phyloP scores from a whole-genome alignment of 1,140 invertebrate species.

The Hycleus phaleratus region DNA sequence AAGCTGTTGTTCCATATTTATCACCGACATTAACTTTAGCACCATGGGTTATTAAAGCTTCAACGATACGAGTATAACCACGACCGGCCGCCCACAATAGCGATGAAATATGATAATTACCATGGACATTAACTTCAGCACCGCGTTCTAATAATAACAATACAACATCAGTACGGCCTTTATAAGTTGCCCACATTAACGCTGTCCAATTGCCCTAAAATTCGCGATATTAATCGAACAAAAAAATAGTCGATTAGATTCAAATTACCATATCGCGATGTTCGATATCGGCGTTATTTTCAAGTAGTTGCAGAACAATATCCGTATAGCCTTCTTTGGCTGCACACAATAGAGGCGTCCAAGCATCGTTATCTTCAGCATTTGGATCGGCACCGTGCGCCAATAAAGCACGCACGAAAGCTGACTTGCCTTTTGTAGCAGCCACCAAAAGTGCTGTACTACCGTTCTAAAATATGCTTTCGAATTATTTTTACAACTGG shows the following conservation, averaged over 20 bases:
- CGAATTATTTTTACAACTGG: not conserved
- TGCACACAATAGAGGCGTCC: slow-evolving; percentile 85
- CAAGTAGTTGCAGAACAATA: slow-evolving; percentile 74
- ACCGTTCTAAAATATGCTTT: slow-evolving; percentile 60
- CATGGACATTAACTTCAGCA: slow-evolving; percentile 92
- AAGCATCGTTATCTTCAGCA: slow-evolving; percentile 88
- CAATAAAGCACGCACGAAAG: slow-evolving; percentile 75
- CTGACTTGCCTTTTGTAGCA: slow-evolving; percentile 67
- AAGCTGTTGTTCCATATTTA: slow-evolving; percentile 93
- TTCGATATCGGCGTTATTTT: slow-evolving; percentile 81
- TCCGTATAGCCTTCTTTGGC: slow-evolving; percentile 82
- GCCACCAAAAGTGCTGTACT: slow-evolving; percentile 87
- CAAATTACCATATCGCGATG: slow-evolving; percentile 78
- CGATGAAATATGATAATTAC: slow-evolving; percentile 91
- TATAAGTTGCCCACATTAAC: slow-evolving; percentile 96
- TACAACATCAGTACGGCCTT: slow-evolving; percentile 75
- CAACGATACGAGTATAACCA: slow-evolving; percentile 78
- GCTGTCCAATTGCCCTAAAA: slow-evolving; percentile 81
- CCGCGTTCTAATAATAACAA: slow-evolving; percentile 74
- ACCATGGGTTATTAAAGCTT: slow-evolving; percentile 70
- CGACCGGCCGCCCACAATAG: slow-evolving; percentile 90
- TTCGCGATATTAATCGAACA: slow-evolving; percentile 44
- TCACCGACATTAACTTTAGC: slow-evolving; percentile 89
- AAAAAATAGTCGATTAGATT: slow-evolving; percentile 28
- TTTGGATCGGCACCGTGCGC: slow-evolving; percentile 82